These are phyloP conservation scores for Eilema sororculum DNA, from an alignment of 2,888 invertebrate genomes.

Conservation along the genomic window DNA sequence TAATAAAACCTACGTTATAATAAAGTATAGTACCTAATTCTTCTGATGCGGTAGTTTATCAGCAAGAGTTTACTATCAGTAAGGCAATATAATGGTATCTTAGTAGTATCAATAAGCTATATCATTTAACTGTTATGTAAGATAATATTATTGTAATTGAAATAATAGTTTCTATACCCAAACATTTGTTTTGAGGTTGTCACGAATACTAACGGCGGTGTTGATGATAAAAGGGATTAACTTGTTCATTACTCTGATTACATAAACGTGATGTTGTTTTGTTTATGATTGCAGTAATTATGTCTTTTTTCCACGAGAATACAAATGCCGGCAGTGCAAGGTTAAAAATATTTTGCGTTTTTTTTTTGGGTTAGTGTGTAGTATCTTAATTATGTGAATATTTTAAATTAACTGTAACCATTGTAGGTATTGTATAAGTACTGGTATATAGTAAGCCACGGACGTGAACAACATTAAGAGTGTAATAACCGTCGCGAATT, in stretches of 20 bases:
- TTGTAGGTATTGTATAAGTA: not conserved
- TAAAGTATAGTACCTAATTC: not conserved
- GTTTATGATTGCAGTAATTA: constrained; percentile 22
- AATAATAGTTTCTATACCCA: not conserved
- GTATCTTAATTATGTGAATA: constrained; percentile 2
- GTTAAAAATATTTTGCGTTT: not conserved
- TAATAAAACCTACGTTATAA: not conserved
- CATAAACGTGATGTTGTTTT: constrained; percentile 35
- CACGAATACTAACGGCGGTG: constrained; percentile 3
- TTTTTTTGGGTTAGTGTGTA: not conserved
- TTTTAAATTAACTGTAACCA: not conserved
- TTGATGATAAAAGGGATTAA: constrained; percentile 19
- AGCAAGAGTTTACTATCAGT: not conserved
- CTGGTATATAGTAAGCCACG: not conserved
- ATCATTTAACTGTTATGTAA: not conserved
- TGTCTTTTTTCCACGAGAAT: constrained; percentile 7
- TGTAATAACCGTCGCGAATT: not conserved
- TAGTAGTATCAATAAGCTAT: not conserved
- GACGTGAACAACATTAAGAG: not conserved
- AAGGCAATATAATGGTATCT: not conserved
- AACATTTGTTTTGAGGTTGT: constrained; percentile 21
- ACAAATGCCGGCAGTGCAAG: constrained; percentile 11
- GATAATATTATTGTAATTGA: not conserved
- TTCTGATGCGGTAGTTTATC: not conserved
- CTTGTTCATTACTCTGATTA: constrained; percentile 35